Base-by-base conservation (phyloP, 2,113 vertebrate species). In the Leucopsar rothschildi region DNA sequence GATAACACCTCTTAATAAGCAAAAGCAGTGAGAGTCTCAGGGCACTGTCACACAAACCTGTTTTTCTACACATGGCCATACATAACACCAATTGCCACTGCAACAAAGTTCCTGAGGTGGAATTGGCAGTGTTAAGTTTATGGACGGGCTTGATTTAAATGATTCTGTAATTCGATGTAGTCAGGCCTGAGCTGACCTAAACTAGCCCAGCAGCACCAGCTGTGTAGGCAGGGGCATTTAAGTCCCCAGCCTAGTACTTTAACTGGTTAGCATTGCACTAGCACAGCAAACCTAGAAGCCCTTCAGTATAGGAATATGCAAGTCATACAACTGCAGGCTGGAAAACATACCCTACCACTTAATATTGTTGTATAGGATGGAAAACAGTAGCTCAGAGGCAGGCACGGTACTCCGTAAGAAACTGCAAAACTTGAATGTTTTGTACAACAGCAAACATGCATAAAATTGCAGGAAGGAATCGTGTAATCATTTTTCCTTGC, bases 391-490 rank as follows among this genome's bases (percentile, higher is more conserved):
- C 40, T 69, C 16, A 83, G 42, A 73, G 37, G 12, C 5, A 27
- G 14, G 18, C 35, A 37, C 0, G 0, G 37, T n/a, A 33, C 8
- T 57, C 25, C n/a, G 27, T 10, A 24, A 6, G 1, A 83, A 50
- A 65, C 12, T 29, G 60, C 35, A 65, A 40, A 61, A 75, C 2
- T 9, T 82, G 52, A 71, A 5, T 45, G 10, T 25, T 92, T 24
- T 50, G 11, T 63, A 47, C 12, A 81, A 70, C 2, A 40, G 12
- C 12, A 73, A 63, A 57, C 11, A 50, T 19, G 17, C 2, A 10
- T 31, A 68, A 68, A 60, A 52, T 29, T 33, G 5, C 82, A 64
- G 28, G 29, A 72, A 25, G 5, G 8, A 66, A 78, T 24, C 0
- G 0, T 35, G 5, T 50, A 7, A 42, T 27, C 28, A 21, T 9